phyloP scores from a whole-genome alignment of 2,888 invertebrate species.

The Terebella lapidaria region DNA sequence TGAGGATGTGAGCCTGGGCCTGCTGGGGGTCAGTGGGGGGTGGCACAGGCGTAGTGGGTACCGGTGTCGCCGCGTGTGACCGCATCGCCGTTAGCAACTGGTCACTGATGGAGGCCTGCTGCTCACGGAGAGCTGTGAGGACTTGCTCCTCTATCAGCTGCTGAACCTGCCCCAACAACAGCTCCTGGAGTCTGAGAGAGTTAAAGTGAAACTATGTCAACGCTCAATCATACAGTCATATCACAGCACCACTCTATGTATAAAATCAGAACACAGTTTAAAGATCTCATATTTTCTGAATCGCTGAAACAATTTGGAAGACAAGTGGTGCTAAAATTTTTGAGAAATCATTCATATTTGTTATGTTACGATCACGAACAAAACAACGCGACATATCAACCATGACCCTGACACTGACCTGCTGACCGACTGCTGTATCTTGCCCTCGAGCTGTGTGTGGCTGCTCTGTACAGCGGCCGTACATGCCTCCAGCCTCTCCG shows the following conservation, averaged over 20 bases:
- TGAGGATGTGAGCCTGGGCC: slow-evolving; percentile 58
- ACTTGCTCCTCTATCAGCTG: slow-evolving; percentile 43
- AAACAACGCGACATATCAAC: no score
- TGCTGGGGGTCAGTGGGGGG: slow-evolving; percentile 37
- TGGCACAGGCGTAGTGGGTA: slow-evolving; percentile 13
- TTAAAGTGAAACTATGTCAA: not conserved
- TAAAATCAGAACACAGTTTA: no score
- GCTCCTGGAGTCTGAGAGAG: slow-evolving; percentile 45
- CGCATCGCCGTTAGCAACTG: slow-evolving; percentile 61
- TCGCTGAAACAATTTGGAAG: no score
- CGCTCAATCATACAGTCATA: no score
- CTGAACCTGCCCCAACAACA: slow-evolving; percentile 36
- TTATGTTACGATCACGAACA: no score
- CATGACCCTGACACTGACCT: no score
- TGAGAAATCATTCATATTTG: no score
- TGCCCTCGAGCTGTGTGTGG: not conserved
- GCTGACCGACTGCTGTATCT: not conserved
- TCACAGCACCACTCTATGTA: no score
- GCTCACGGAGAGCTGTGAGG: slow-evolving; percentile 55
- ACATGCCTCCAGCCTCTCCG: not conserved
- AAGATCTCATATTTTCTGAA: no score
- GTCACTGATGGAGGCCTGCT: slow-evolving; percentile 62
- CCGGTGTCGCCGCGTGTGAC: slow-evolving; percentile 60
- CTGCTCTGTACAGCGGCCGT: not conserved
- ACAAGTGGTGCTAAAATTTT: no score